These are phyloP conservation scores for Brevipalpus yothersi DNA, from an alignment of 1,140 invertebrate species.

Conservation along the genomic window DNA sequence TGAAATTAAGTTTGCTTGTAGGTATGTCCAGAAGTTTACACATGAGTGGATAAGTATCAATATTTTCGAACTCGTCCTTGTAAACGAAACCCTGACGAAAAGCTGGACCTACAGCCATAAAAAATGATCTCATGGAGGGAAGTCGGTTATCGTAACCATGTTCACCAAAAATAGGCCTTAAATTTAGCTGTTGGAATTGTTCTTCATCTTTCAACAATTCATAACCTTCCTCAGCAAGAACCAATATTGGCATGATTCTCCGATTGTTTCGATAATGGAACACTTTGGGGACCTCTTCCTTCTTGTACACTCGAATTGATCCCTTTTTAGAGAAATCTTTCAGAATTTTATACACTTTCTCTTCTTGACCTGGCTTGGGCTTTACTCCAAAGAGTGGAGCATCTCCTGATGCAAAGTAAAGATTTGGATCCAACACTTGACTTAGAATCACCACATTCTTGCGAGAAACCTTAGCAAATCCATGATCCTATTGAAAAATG, in stretches of 20 bases:
- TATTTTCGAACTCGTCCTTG: background rate
- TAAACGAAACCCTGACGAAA: constrained; percentile 17
- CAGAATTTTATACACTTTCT: background rate
- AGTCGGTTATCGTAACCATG: constrained; percentile 20
- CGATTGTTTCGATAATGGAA: constrained; percentile 11
- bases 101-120: constrained; percentile 21
- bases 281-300: background rate
- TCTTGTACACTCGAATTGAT: background rate
- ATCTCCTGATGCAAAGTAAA: constrained; percentile 10
- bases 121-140: constrained; percentile 21
- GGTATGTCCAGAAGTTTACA: background rate
- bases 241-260: constrained; percentile 15
- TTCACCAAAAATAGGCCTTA: constrained; percentile 9
- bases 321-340: background rate
- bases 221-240: constrained; percentile 17
- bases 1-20: background rate
- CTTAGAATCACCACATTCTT: constrained; percentile 13
- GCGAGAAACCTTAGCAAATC: constrained; percentile 13
- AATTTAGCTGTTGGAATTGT: background rate
- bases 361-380: constrained; percentile 3
- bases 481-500: too few species aligned
- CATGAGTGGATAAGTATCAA: background rate
- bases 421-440: constrained; percentile 7
- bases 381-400: constrained; percentile 13
- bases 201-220: too few species aligned